A percentile compares a stretch with the other conserved stretches of the same genome.
Evolutionary conservation across 2,113 vertebrate species (phyloP).

Genomic region (Pristiophorus japonicus): DNA sequence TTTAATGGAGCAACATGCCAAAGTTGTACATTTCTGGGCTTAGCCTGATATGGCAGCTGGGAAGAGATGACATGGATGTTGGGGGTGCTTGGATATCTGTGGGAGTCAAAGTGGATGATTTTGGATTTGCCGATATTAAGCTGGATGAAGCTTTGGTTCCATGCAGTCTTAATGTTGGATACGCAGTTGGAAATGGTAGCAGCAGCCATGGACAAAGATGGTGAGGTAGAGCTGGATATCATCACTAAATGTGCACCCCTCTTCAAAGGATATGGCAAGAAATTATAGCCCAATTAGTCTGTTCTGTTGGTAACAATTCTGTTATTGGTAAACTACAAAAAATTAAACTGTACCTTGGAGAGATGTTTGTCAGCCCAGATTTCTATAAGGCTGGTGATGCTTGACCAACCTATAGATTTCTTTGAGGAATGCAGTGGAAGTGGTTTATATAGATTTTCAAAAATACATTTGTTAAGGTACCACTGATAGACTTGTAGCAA

Average conservation of each 20-base stretch:
- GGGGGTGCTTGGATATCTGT: neutral
- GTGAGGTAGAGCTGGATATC: neutral
- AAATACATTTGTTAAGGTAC: neutral
- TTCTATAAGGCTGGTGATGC: neutral
- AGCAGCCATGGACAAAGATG: neutral
- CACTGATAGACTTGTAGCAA: neutral
- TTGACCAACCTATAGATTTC: neutral
- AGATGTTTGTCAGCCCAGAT: neutral
- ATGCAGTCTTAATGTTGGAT: neutral
- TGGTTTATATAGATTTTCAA: neutral
- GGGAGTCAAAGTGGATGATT: neutral
- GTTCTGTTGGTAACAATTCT: too few species aligned
- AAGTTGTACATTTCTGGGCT: neutral
- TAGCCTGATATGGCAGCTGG: neutral
- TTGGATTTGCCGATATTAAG: neutral
- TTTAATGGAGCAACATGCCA: neutral
- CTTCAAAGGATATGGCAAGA: neutral
- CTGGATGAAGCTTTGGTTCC: neutral
- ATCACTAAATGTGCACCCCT: neutral
- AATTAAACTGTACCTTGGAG: neutral
- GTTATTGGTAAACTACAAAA: neutral
- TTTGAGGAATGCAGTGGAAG: neutral
- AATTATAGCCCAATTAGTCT: neutral
- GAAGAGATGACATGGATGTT: neutral
- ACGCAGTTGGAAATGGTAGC: neutral